These are phyloP conservation scores for Dryocosmus kuriphilus DNA, from an alignment of 2,888 invertebrate species.

Conservation along the genomic window DNA sequence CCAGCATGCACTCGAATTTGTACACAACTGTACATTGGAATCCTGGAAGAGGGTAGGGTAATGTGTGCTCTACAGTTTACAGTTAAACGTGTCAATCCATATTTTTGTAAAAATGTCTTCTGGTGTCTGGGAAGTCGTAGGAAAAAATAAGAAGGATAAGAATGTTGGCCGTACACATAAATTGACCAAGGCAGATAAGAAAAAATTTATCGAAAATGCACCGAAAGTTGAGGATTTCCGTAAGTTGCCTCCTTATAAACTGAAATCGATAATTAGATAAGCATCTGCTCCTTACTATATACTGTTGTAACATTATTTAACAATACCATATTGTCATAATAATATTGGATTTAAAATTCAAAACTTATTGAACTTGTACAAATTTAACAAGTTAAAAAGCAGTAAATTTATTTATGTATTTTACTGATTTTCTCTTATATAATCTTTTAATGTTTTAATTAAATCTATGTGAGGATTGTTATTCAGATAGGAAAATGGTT, in stretches of 20 bases:
- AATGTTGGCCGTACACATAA: constrained; percentile 78
- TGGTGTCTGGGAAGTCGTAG: constrained; percentile 76
- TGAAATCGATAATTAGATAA: not conserved
- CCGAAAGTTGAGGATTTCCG: constrained; percentile 88
- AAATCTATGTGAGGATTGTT: not conserved
- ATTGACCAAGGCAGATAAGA: constrained; percentile 80
- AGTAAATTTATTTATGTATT: not conserved
- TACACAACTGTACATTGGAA: constrained; percentile 31
- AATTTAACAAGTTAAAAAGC: not conserved
- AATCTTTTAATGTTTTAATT: not conserved
- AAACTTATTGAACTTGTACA: not conserved
- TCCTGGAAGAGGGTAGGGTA: not conserved
- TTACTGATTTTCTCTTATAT: not conserved
- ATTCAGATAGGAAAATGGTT: no score
- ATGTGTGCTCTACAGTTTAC: not conserved
- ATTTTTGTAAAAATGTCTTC: constrained; percentile 67
- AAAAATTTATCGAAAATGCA: constrained; percentile 82
- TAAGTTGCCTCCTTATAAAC: constrained; percentile 78
- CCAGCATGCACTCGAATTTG: constrained; percentile 1
- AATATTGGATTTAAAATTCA: not conserved
- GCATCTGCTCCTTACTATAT: not conserved
- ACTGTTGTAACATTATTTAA: not conserved
- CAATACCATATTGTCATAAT: constrained; percentile 20
- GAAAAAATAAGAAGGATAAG: constrained; percentile 83
- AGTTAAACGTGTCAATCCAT: not conserved